A percentile compares a stretch with the other conserved stretches of the same genome.
phyloP scores from a whole-genome alignment of 2,888 invertebrate species.

The Platycheirus albimanus region DNA sequence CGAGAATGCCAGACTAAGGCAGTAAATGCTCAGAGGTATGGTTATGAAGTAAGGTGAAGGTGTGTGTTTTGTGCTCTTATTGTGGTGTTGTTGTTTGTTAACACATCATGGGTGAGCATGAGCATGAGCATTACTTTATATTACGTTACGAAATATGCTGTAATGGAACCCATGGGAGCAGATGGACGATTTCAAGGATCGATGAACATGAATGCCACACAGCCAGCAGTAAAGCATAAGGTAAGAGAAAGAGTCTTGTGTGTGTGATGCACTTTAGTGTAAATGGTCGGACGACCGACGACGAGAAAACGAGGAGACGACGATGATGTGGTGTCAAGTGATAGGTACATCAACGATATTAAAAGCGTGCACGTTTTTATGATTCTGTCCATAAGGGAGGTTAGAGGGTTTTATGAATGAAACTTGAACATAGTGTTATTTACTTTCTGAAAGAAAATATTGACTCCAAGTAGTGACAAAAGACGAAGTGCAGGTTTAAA shows the following conservation, averaged over 20 bases:
- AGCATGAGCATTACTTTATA: too few species aligned
- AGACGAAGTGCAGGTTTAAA: too few species aligned
- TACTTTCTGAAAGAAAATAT: too few species aligned
- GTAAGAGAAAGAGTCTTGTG: neutral
- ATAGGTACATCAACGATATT: constrained; percentile 5
- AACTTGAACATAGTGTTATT: too few species aligned
- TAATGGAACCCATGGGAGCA: constrained; percentile 23
- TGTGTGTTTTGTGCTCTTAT: too few species aligned
- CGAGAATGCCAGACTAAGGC: constrained; percentile 18
- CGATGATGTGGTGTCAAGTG: neutral
- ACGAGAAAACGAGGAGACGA: neutral
- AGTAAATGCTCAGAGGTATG: neutral
- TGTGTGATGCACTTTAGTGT: constrained; percentile 21
- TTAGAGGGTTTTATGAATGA: neutral
- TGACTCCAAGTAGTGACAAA: too few species aligned
- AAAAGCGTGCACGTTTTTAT: constrained; percentile 13
- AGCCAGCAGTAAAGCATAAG: neutral
- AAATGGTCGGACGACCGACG: neutral
- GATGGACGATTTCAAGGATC: constrained; percentile 50
- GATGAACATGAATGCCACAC: constrained; percentile 32
- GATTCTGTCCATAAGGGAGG: neutral
- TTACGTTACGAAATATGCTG: constrained; percentile 13
- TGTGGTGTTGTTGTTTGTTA: constrained; percentile 16
- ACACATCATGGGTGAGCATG: constrained; percentile 35
- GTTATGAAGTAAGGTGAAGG: neutral